phyloP scores from a whole-genome alignment of 2,797 vertebrate species.

The Acrossocheilus fasciatus region DNA sequence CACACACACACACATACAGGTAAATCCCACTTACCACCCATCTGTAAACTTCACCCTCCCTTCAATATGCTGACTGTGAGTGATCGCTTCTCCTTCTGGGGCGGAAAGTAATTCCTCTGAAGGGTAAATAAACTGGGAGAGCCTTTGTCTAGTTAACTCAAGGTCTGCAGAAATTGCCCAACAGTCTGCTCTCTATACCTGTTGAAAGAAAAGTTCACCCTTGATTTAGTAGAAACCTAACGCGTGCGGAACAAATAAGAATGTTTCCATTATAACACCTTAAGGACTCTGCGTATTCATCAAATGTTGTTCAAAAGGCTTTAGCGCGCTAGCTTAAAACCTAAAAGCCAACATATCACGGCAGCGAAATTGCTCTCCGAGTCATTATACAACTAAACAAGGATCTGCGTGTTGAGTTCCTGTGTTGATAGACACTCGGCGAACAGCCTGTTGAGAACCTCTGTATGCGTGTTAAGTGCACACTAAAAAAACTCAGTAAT shows the following conservation, averaged over 20 bases:
- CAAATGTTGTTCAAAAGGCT: neutral
- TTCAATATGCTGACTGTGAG: slow-evolving; percentile 50
- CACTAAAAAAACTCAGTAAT: slow-evolving; percentile 33
- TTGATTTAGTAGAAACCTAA: slow-evolving; percentile 45
- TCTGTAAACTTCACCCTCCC: slow-evolving; percentile 54
- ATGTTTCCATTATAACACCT: slow-evolving; percentile 29
- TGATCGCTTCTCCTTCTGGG: slow-evolving; percentile 49
- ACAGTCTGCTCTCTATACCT: slow-evolving; percentile 24
- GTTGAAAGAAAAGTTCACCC: slow-evolving; percentile 44
- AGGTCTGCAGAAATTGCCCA: slow-evolving; percentile 41
- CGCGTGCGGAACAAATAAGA: slow-evolving; percentile 20
- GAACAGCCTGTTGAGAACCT: slow-evolving; percentile 42
- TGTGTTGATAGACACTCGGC: slow-evolving; percentile 35
- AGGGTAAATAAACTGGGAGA: slow-evolving; percentile 55
- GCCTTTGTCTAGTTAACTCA: slow-evolving; percentile 57
- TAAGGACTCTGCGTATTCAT: neutral
- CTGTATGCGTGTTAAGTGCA: slow-evolving; percentile 41
- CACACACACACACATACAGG: slow-evolving; percentile 38
- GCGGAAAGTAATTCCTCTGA: slow-evolving; percentile 53
- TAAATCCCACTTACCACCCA: slow-evolving; percentile 50
- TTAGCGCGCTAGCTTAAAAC: neutral
- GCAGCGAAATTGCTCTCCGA: slow-evolving; percentile 20
- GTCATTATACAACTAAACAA: slow-evolving; percentile 41
- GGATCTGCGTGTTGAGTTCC: slow-evolving; percentile 15
- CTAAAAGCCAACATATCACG: slow-evolving; percentile 15